phyloP scores from a whole-genome alignment of 2,113 vertebrate species.

The Rhodinocichla rosea region DNA sequence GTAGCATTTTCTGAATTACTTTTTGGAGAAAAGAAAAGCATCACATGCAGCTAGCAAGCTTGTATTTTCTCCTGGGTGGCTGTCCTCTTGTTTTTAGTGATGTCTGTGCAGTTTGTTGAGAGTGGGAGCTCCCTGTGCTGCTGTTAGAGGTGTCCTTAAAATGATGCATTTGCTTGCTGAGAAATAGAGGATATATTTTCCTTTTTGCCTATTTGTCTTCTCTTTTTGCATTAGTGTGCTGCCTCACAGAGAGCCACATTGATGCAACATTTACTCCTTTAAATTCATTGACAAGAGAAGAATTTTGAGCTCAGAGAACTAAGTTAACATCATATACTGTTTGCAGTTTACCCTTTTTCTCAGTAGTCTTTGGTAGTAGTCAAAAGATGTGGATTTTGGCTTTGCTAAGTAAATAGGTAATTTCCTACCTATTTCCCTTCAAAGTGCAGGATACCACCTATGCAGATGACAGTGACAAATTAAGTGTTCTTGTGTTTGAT shows the following conservation, averaged over 20 bases:
- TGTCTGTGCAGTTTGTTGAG: neutral
- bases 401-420: neutral
- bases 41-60: neutral
- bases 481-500: neutral
- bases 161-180: neutral
- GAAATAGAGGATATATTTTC: neutral
- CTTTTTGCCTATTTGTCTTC: neutral
- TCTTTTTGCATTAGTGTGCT: neutral
- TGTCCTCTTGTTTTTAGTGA: neutral
- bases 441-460: neutral
- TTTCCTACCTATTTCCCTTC: neutral
- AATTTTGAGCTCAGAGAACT: neutral
- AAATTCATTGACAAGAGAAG: neutral
- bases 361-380: neutral
- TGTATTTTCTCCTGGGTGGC: neutral
- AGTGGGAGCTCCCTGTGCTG: neutral
- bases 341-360: neutral
- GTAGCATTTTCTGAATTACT: neutral
- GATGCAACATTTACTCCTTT: neutral
- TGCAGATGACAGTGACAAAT: neutral
- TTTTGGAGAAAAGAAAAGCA: neutral
- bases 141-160: neutral
- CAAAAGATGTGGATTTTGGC: neutral
- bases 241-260: neutral
- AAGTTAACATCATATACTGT: neutral